A percentile compares a stretch with the other conserved stretches of the same genome.
Evolutionary conservation across 1,140 invertebrate species (phyloP).

Genomic region (Doryteuthis pealeii): DNA sequence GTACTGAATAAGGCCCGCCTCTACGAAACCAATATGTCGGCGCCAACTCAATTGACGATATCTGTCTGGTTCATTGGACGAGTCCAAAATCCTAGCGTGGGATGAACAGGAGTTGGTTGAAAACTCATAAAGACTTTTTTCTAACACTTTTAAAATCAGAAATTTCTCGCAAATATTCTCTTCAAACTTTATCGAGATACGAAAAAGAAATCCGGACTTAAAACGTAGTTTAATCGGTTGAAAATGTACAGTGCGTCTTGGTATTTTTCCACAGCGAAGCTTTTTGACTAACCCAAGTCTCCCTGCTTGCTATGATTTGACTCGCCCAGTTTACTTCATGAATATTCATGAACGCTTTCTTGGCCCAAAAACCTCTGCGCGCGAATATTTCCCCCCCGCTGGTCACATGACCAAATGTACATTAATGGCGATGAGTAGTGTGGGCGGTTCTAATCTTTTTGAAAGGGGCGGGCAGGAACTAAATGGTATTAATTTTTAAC

Average conservation of each 20-base stretch:
- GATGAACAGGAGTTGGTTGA: background rate
- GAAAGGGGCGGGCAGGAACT: background rate
- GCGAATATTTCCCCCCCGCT: slow-evolving; percentile 5
- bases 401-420: slow-evolving; percentile 6
- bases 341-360: slow-evolving; percentile 5
- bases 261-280: background rate
- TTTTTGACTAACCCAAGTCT: background rate
- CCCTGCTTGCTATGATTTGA: background rate
- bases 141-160: background rate
- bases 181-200: background rate
- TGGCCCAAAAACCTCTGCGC: background rate
- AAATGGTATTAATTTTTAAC: background rate
- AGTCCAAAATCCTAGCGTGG: slow-evolving; percentile 17
- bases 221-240: background rate
- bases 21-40: background rate
- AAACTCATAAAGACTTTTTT: background rate
- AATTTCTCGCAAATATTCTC: no score
- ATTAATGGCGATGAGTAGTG: slow-evolving; percentile 6
- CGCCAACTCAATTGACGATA: background rate
- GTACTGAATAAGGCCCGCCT: background rate
- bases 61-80: slow-evolving; percentile 32
- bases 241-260: background rate
- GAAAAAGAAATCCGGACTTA: background rate
- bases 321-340: background rate
- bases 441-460: background rate